Conservation (phyloP, 2,113 vertebrate species). For the Malurus melanocephalus region DNA sequence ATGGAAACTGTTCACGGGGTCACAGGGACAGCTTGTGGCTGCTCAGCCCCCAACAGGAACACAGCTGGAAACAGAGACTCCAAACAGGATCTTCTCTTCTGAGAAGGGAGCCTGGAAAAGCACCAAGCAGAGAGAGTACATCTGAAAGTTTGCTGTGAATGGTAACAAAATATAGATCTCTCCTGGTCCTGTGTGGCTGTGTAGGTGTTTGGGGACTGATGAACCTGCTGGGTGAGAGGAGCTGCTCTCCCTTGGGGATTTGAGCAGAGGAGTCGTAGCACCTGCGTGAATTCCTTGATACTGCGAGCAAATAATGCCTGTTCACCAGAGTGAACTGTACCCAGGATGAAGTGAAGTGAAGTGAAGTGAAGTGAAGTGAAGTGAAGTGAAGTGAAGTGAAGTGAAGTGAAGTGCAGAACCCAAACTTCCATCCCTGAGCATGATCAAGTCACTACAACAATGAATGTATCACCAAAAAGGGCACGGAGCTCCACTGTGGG, state of each 20-base stretch:
- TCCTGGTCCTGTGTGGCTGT: not conserved
- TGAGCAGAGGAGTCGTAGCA: not conserved
- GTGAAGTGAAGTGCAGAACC: not conserved
- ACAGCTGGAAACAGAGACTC: not conserved
- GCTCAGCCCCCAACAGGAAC: not conserved
- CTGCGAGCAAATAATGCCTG: not conserved
- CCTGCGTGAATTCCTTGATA: not conserved
- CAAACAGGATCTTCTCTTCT: not conserved
- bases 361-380: not conserved
- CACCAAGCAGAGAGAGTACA: not conserved
- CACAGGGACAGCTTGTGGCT: not conserved
- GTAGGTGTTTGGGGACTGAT: not conserved
- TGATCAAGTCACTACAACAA: not conserved
- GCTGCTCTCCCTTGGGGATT: not conserved
- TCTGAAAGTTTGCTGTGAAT: not conserved
- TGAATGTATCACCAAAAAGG: not conserved
- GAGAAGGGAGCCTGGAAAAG: not conserved
- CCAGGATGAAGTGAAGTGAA: not conserved
- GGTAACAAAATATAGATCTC: not conserved
- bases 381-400: not conserved
- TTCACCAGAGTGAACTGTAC: not conserved
- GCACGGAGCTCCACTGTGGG: fast-evolving
- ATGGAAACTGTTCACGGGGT: not conserved
- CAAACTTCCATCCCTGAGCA: not conserved
- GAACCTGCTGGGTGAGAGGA: not conserved